Percentiles rank a stretch among this genome's conserved stretches.
phyloP scores from a whole-genome alignment of 1,140 invertebrate species.

The Drosophila gunungcola region DNA sequence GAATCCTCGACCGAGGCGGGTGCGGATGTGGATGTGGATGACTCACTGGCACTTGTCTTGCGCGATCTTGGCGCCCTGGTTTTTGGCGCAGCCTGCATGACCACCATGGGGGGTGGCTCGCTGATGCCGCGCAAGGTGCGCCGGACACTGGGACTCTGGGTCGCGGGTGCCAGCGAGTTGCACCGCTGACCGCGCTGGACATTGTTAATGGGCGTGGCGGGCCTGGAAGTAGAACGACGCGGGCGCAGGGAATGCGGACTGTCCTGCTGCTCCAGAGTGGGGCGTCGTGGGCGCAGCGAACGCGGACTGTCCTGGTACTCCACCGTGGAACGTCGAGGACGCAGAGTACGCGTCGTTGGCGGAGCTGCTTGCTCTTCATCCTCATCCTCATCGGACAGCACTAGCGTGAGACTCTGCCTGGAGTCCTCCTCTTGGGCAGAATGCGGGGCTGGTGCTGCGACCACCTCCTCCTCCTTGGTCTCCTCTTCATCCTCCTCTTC shows the following conservation, averaged over 20 bases:
- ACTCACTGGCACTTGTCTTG: neutral
- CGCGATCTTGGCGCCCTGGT: neutral
- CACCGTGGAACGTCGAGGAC: neutral
- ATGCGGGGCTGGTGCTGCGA: no score
- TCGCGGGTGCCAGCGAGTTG: neutral
- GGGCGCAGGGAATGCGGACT: no score
- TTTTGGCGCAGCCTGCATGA: neutral
- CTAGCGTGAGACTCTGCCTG: conserved; percentile 22
- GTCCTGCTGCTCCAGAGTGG: no score
- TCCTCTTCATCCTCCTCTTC: neutral
- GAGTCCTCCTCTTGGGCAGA: conserved; percentile 20
- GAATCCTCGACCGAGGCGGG: no score
- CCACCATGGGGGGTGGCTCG: conserved; percentile 19
- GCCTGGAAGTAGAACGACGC: neutral
- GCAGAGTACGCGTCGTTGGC: neutral
- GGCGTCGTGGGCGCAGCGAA: no score
- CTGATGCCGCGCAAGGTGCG: conserved; percentile 28
- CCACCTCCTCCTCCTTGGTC: no score
- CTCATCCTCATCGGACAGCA: conserved; percentile 31
- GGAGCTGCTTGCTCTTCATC: conserved; percentile 2
- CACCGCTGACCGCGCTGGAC: neutral
- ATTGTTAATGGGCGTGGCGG: neutral
- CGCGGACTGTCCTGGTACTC: conserved; percentile 1
- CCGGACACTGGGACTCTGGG: neutral
- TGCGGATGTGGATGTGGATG: no score